These are phyloP conservation scores for Elegia similella DNA, from an alignment of 2,888 invertebrate species.

Conservation along the genomic window DNA sequence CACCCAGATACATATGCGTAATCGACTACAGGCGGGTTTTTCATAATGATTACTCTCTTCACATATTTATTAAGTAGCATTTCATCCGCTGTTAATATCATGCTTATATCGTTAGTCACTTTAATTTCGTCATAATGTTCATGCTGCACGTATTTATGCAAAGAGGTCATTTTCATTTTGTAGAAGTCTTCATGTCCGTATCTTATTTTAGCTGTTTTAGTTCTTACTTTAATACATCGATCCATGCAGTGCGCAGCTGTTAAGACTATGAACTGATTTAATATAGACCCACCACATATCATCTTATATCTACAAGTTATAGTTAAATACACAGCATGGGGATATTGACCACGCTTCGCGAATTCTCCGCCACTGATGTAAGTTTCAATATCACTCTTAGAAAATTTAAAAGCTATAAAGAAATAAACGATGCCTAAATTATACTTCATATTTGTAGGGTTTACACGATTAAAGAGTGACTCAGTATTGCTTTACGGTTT, in stretches of 20 bases:
- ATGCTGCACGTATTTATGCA: constrained; percentile 28
- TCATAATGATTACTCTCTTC: constrained; percentile 31
- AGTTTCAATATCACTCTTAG: constrained; percentile 23
- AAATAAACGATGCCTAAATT: not conserved
- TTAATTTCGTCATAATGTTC: constrained; percentile 25
- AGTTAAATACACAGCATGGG: constrained; percentile 29
- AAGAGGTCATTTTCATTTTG: constrained; percentile 4
- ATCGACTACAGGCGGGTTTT: constrained; percentile 22
- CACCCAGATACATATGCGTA: constrained; percentile 35
- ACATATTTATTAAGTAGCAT: constrained; percentile 12
- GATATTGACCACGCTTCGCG: constrained; percentile 24
- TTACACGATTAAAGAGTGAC: not conserved
- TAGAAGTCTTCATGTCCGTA: constrained; percentile 27
- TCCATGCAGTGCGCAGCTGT: constrained; percentile 35
- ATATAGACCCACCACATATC: constrained; percentile 34
- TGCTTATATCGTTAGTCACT: constrained; percentile 32
- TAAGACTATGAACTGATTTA: constrained; percentile 29
- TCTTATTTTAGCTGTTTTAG: not conserved
- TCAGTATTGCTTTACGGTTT: too few species aligned
- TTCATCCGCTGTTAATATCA: constrained; percentile 22
- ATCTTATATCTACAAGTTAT: constrained; percentile 25
- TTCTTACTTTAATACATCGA: constrained; percentile 4
- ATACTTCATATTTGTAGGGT: not conserved
- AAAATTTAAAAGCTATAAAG: not conserved
- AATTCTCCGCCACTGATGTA: constrained; percentile 27